Conservation (phyloP, 2,113 vertebrate genomes). For the Hemibagrus wyckioides region DNA sequence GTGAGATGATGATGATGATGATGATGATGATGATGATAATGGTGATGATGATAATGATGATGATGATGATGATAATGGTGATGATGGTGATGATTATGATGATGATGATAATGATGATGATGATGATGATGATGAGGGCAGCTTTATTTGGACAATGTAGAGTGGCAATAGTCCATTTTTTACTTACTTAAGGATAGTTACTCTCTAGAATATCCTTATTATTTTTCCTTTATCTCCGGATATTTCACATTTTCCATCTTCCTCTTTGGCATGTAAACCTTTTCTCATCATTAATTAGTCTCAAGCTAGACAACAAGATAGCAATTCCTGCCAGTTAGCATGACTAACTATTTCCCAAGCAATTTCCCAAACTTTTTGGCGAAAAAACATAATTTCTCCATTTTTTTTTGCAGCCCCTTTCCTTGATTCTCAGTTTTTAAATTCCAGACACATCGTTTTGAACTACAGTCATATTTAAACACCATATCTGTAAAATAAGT, state of each 20-base stretch:
- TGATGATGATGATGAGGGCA: background rate
- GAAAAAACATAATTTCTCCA: no score
- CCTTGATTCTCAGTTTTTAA: background rate
- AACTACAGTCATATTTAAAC: background rate
- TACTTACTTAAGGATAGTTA: background rate
- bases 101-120: background rate
- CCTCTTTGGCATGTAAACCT: background rate
- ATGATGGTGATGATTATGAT: background rate
- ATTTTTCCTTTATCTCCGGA: background rate
- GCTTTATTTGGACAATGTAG: background rate
- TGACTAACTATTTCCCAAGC: no score
- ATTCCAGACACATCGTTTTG: background rate
- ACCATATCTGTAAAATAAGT: no score
- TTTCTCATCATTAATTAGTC: background rate
- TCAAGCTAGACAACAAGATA: background rate
- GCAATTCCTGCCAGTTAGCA: background rate
- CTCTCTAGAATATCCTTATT: background rate
- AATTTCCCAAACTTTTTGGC: no score
- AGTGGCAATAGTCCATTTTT: background rate
- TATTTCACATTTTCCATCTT: background rate
- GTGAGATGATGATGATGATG: background rate
- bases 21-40: background rate
- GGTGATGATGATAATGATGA: background rate
- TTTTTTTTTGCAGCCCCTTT: no score
- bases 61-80: constrained; percentile 1